Evolutionary conservation across 1,140 invertebrate species (phyloP).

Genomic region (Papilio xuthus): DNA sequence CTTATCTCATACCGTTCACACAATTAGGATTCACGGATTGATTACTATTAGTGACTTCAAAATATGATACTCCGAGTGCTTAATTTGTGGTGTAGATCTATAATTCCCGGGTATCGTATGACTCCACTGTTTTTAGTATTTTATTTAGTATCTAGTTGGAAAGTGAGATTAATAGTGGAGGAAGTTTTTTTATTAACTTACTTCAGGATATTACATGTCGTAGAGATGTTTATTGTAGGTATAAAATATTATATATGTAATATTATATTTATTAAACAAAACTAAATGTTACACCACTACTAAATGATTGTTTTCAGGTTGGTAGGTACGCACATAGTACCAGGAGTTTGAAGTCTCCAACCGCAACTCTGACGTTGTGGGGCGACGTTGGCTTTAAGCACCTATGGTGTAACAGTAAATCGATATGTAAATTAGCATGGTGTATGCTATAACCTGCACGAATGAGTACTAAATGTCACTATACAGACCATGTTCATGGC

Average conservation of each 20-base stretch:
- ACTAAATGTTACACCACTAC: not conserved
- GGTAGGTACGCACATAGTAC: not conserved
- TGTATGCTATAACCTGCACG: not conserved
- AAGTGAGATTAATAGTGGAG: too few relatives aligned
- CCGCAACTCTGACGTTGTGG: not conserved
- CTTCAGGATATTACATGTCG: too few relatives aligned
- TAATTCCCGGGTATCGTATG: too few relatives aligned
- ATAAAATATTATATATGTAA: too few relatives aligned
- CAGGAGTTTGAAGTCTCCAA: slow-evolving; percentile 4
- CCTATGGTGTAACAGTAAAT: not conserved
- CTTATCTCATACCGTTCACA: slow-evolving; percentile 36
- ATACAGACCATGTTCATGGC: not conserved
- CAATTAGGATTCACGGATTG: slow-evolving; percentile 21
- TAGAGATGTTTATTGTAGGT: too few relatives aligned
- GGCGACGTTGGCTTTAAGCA: not conserved
- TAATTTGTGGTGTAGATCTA: not conserved
- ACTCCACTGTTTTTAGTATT: not conserved
- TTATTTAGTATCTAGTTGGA: too few relatives aligned
- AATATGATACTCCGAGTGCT: not conserved
- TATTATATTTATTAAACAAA: not conserved
- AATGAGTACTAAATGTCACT: not conserved
- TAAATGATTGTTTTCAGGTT: not conserved
- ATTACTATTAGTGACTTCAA: not conserved
- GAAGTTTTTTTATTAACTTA: too few relatives aligned
- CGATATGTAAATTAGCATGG: not conserved